A percentile compares a stretch with the other conserved stretches of the same genome.
Conservation (phyloP, 2,797 vertebrate genomes). For the Hyperoplus lanceolatus region DNA sequence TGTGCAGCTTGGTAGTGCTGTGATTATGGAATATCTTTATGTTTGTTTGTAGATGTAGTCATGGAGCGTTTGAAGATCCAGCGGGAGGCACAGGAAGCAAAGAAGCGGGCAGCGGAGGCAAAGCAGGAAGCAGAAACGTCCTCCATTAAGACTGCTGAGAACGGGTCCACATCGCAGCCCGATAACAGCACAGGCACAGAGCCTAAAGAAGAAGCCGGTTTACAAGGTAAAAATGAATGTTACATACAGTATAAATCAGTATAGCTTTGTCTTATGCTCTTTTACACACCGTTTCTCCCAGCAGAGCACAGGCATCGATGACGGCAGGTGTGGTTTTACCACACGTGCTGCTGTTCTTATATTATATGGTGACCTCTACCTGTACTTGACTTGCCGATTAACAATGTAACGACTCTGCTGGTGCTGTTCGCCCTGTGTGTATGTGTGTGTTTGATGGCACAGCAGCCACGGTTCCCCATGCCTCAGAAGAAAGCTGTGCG, state of each 20-base stretch:
- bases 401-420: background rate
- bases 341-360: background rate
- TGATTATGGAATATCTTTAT: background rate
- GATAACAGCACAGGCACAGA: slow-evolving; percentile 59
- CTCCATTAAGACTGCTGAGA: slow-evolving; percentile 73
- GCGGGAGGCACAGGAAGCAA: slow-evolving; percentile 86
- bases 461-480: slow-evolving; percentile 52
- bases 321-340: background rate
- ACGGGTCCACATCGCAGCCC: slow-evolving; percentile 39
- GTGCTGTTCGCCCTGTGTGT: slow-evolving; percentile 18
- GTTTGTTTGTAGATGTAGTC: slow-evolving; percentile 88
- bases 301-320: background rate
- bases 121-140: slow-evolving; percentile 80
- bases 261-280: background rate
- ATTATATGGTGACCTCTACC: background rate
- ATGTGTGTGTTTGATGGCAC: slow-evolving; percentile 45
- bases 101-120: slow-evolving; percentile 77
- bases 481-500: slow-evolving; percentile 65
- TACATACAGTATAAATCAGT: background rate
- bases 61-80: slow-evolving; percentile 88
- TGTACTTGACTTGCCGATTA: background rate
- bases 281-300: background rate
- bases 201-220: slow-evolving; percentile 68
- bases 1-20: too few relatives aligned
- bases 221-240: slow-evolving; percentile 83